Evolutionary conservation across 2,888 invertebrate species (phyloP), one percentile per base, ranked within the genome.

Genomic region (Troides helena): DNA sequence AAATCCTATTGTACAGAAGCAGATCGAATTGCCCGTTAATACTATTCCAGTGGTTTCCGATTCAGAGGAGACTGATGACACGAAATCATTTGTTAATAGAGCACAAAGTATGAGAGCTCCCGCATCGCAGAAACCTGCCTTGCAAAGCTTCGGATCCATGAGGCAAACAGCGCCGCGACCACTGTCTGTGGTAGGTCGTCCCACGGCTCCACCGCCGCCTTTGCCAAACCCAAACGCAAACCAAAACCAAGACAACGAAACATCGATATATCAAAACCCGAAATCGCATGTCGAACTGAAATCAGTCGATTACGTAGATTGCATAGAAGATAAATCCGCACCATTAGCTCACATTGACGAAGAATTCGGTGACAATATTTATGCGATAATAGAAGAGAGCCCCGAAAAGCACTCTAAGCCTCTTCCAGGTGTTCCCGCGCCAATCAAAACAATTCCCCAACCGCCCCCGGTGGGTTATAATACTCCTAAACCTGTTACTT

Each of bases 71-170:
- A 86, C 88, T 3, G 94, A 94, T 18, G 93, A 93, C 65, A 89
- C 93, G 59, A 94, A 93, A 64, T 84, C 91, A 0, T 94, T 95
- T 18, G 95, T 97, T 0, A 95, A 95, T 87, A 93, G 97, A 66
- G 95, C 97, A 0, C 97, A 97, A 78, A 97, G 97, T 76, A 96
- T 97, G 96, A 92, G 97, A 74, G 95, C 95, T 65, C 93, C 93
- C 0, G 80, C 86, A 1, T 79, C 87, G 0, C 92, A 91, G 21
- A 93, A 95, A 78, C 95, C 96, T 0, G 89, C 91, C 0, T 93
- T 97, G 50, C 96, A 95, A 73, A 95, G 95, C 46, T 97, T 97
- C 77, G 97, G 97, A 0, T 97, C 97, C 0, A 97, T 97, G 96
- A 91, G 97, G 43, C 95, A 96, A 76, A 93, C 96, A 0, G 87